Conservation (phyloP, 2,113 vertebrate genomes). For the Pollimyrus isidori region DNA sequence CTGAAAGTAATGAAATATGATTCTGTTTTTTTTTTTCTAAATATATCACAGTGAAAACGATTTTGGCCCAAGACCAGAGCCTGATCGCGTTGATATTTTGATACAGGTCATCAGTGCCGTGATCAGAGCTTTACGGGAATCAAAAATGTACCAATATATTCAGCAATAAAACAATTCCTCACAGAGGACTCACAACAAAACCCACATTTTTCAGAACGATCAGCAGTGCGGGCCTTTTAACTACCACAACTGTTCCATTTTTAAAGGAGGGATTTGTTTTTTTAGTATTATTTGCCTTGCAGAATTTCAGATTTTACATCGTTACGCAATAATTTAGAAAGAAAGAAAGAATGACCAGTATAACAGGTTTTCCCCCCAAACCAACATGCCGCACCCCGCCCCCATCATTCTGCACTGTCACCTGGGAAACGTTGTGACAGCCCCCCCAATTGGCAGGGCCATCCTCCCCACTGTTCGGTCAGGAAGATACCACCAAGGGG, state of each 20-base stretch:
- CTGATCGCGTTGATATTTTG: not conserved
- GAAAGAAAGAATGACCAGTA: not conserved
- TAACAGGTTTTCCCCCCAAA: not conserved
- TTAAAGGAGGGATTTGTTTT: not conserved
- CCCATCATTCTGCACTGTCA: not conserved
- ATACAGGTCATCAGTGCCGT: not conserved
- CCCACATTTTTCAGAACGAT: not conserved
- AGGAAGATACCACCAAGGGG: not conserved
- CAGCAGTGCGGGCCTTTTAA: not conserved
- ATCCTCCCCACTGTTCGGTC: not conserved
- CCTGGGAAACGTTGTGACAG: not conserved
- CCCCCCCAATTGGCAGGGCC: not conserved
- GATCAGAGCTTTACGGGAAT: not conserved
- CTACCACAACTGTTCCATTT: not conserved
- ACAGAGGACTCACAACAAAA: not conserved
- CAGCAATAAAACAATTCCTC: not conserved
- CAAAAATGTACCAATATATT: not conserved
- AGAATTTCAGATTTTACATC: not conserved
- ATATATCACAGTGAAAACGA: not conserved
- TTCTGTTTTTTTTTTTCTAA: not conserved
- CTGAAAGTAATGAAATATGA: not conserved
- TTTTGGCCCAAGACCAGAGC: not conserved
- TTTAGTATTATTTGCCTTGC: not conserved
- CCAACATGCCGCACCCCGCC: not conserved
- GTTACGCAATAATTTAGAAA: not conserved